Evolutionary conservation across 2,888 invertebrate species (phyloP).

Genomic region (Cantharis rustica): DNA sequence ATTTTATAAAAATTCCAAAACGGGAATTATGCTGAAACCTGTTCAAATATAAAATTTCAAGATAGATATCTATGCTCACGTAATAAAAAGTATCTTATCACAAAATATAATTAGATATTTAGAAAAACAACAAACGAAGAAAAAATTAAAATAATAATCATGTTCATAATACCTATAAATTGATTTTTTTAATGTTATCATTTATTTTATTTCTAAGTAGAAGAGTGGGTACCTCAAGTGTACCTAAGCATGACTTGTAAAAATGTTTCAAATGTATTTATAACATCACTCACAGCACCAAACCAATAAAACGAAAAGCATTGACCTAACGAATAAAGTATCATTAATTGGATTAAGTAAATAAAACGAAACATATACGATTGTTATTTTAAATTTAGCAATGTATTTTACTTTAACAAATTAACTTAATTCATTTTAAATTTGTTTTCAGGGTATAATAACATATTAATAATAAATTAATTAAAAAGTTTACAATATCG

Average conservation of each 20-base stretch:
- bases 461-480: no score
- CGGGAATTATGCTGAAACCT: neutral
- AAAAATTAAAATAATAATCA: neutral
- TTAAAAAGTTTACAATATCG: no score
- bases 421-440: neutral
- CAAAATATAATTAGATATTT: neutral
- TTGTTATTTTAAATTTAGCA: neutral
- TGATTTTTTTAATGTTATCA: neutral
- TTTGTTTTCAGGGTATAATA: neutral
- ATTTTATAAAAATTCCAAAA: neutral
- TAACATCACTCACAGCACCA: neutral
- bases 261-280: neutral
- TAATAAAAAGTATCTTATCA: neutral
- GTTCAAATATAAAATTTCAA: neutral
- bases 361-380: neutral
- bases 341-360: neutral
- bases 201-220: neutral
- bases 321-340: neutral
- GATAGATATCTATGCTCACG: neutral
- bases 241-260: neutral
- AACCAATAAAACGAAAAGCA: neutral
- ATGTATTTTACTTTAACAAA: neutral
- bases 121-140: neutral
- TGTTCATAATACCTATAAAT: no score
- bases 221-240: neutral